Evolutionary conservation across 2,113 vertebrate genomes (phyloP).

Genomic region (Aramus guarauna): DNA sequence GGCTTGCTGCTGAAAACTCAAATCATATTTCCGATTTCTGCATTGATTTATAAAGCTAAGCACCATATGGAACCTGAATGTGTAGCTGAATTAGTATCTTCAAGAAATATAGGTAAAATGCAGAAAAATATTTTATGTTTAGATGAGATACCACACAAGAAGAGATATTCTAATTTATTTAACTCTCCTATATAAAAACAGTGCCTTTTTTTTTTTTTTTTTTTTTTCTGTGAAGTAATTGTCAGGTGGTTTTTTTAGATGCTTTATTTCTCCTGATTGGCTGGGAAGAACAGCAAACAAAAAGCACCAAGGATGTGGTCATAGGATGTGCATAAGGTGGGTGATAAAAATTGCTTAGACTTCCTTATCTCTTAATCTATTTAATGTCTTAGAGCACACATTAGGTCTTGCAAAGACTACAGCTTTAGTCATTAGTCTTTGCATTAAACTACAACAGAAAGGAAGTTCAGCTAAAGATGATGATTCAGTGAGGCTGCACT

Average conservation of each 20-base stretch:
- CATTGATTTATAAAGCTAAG: neutral
- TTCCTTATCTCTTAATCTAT: neutral
- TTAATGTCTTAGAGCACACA: neutral
- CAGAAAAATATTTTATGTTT: neutral
- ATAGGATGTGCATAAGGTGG: neutral
- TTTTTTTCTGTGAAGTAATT: neutral
- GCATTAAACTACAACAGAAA: neutral
- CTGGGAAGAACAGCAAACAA: neutral
- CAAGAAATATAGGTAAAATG: neutral
- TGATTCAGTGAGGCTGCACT: neutral
- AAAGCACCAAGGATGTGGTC: neutral
- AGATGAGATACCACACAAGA: neutral
- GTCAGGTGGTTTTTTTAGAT: neutral
- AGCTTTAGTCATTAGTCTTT: neutral
- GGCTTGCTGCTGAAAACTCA: neutral
- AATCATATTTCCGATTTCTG: neutral
- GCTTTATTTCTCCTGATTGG: neutral
- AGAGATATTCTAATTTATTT: neutral
- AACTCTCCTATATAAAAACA: neutral
- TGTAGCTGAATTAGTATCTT: neutral
- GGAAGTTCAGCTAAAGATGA: neutral
- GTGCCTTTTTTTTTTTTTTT: neutral
- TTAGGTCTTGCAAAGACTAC: neutral
- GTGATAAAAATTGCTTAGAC: neutral
- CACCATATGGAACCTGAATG: neutral